phyloP scores from a whole-genome alignment of 2,888 invertebrate genomes.

The Pachydiplax longipennis region DNA sequence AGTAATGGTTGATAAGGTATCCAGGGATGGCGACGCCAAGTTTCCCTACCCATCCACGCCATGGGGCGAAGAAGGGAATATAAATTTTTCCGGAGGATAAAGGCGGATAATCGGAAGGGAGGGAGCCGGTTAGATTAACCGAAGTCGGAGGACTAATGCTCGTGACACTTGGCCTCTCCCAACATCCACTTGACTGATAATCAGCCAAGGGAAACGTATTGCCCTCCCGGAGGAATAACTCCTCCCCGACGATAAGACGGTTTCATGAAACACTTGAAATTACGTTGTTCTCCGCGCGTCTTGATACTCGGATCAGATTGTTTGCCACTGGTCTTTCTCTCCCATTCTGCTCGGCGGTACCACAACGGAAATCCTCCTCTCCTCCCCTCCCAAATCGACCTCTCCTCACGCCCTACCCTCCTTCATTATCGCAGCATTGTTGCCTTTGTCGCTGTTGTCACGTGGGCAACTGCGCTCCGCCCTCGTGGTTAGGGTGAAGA shows the following conservation, averaged over 20 bases:
- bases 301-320: neutral
- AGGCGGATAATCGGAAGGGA: neutral
- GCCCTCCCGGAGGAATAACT: neutral
- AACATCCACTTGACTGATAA: neutral
- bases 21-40: too few relatives aligned
- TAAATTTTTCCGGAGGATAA: neutral
- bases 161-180: neutral
- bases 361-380: neutral
- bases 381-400: neutral
- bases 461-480: slow-evolving; percentile 31
- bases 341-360: neutral
- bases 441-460: slow-evolving; percentile 37
- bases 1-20: too few relatives aligned
- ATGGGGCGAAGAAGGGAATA: neutral
- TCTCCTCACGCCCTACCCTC: neutral
- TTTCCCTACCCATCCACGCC: too few relatives aligned
- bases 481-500: neutral
- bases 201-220: neutral
- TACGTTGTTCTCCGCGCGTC: neutral
- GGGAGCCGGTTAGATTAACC: neutral
- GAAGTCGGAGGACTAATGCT: neutral
- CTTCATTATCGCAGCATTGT: slow-evolving; percentile 45
- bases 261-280: neutral
- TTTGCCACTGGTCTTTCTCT: neutral
- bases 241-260: neutral